A percentile compares a stretch with the other conserved stretches of the same genome.
phyloP scores from a whole-genome alignment of 2,888 invertebrate genomes.

The Watsonalla binaria region DNA sequence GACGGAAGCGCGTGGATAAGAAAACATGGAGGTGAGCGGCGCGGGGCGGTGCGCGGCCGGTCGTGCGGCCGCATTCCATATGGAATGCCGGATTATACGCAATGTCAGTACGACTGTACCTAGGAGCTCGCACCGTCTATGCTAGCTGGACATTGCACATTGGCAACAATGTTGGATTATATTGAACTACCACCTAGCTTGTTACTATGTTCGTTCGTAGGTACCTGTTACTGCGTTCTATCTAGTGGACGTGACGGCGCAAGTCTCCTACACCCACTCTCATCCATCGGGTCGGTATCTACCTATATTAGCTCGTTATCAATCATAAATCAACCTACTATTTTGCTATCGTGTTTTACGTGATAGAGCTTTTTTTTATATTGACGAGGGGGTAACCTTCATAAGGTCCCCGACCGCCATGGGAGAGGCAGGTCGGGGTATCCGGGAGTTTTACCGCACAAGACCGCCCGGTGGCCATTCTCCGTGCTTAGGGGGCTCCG shows the following conservation, averaged over 20 bases:
- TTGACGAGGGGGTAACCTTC: too few relatives aligned
- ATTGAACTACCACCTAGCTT: constrained; percentile 6
- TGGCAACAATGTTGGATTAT: constrained; percentile 36
- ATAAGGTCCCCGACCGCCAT: too few relatives aligned
- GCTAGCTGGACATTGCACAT: constrained; percentile 32
- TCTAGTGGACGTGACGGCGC: constrained; percentile 38
- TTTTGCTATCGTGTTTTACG: not conserved
- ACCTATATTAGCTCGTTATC: constrained; percentile 19
- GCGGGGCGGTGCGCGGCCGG: constrained; percentile 57
- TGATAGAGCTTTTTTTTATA: too few relatives aligned
- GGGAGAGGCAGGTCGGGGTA: too few relatives aligned
- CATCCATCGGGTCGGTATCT: not conserved
- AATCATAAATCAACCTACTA: constrained; percentile 5
- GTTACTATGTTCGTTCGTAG: not conserved
- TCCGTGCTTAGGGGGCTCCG: too few relatives aligned
- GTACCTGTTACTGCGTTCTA: constrained; percentile 9
- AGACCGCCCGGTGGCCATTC: too few relatives aligned
- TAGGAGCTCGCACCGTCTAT: constrained; percentile 42
- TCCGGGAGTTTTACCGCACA: too few relatives aligned
- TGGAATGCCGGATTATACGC: constrained; percentile 74
- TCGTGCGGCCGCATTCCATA: constrained; percentile 75
- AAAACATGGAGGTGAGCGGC: constrained; percentile 68
- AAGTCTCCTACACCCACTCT: constrained; percentile 32
- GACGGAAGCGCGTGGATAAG: constrained; percentile 65
- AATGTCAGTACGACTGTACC: constrained; percentile 75